Evolutionary conservation across 2,113 vertebrate species (phyloP).

Genomic region (Boleophthalmus pectinirostris): DNA sequence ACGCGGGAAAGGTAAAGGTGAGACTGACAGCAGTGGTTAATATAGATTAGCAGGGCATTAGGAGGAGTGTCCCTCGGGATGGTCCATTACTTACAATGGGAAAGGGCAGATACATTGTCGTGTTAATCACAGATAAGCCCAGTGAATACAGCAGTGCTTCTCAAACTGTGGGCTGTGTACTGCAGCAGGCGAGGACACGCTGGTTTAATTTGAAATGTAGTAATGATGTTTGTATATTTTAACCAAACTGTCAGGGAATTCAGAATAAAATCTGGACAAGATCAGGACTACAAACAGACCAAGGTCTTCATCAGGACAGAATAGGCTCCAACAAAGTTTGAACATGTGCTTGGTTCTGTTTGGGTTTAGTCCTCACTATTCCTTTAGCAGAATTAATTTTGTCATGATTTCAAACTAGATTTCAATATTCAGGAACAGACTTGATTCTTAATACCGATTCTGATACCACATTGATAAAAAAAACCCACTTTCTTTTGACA

Average conservation of each 20-base stretch:
- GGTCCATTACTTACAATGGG: slow-evolving; percentile 8
- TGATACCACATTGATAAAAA: no score
- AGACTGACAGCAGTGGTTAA: slow-evolving; percentile 8
- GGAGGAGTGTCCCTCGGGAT: background rate
- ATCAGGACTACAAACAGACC: no score
- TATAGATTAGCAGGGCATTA: slow-evolving; percentile 14
- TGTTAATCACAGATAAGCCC: slow-evolving; percentile 9
- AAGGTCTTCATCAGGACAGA: background rate
- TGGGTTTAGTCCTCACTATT: background rate
- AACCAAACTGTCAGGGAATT: background rate
- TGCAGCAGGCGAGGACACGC: background rate
- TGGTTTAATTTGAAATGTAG: background rate
- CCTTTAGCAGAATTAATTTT: background rate
- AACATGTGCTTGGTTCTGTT: background rate
- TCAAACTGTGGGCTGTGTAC: background rate
- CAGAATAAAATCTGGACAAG: background rate
- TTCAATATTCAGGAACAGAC: no score
- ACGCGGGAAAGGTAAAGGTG: background rate
- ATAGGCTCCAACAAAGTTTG: background rate
- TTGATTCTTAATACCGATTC: no score
- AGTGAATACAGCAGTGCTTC: background rate
- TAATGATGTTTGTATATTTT: no score
- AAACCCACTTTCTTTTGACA: no score
- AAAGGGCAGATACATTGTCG: slow-evolving; percentile 12
- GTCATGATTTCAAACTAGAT: no score